Percentiles rank a stretch among this genome's conserved stretches.
Evolutionary conservation across 2,888 invertebrate species (phyloP).

Genomic region (Oligia strigilis): DNA sequence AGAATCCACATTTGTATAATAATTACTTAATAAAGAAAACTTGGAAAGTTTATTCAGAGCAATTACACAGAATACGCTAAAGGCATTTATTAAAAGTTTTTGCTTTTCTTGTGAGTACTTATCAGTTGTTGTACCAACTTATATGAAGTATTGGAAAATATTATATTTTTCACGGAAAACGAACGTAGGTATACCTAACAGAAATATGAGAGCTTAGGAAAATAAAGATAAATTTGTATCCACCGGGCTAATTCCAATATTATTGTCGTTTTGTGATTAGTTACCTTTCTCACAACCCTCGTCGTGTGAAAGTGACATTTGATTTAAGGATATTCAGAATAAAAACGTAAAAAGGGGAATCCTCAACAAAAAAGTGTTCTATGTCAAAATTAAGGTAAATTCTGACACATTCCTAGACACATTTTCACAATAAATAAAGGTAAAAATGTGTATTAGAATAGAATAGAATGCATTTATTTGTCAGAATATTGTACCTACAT

Average conservation of each 20-base stretch:
- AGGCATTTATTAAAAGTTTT: constrained; percentile 32
- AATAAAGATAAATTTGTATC: constrained; percentile 40
- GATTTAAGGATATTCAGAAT: constrained; percentile 65
- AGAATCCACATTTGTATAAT: constrained; percentile 31
- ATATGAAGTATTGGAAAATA: constrained; percentile 32
- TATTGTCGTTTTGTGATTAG: constrained; percentile 66
- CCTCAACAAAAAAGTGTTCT: constrained; percentile 41
- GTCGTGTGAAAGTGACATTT: constrained; percentile 72
- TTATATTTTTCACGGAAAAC: constrained; percentile 15
- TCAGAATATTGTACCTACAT: too few species aligned
- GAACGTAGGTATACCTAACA: not conserved
- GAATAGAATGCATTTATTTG: too few species aligned
- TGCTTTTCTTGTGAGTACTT: constrained; percentile 27
- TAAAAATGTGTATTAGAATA: too few species aligned
- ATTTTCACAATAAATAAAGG: constrained; percentile 6
- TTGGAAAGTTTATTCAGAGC: constrained; percentile 22
- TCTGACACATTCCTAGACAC: constrained; percentile 36
- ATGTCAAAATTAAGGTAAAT: constrained; percentile 47
- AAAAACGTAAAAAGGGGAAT: constrained; percentile 49
- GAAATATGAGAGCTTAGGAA: constrained; percentile 11
- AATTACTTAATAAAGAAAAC: constrained; percentile 13
- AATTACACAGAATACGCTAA: constrained; percentile 34
- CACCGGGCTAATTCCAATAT: constrained; percentile 53
- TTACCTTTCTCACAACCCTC: constrained; percentile 66
- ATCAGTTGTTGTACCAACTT: constrained; percentile 12